Base-by-base conservation (phyloP, 2,797 vertebrate genomes). In the Anolis apletophallus region DNA sequence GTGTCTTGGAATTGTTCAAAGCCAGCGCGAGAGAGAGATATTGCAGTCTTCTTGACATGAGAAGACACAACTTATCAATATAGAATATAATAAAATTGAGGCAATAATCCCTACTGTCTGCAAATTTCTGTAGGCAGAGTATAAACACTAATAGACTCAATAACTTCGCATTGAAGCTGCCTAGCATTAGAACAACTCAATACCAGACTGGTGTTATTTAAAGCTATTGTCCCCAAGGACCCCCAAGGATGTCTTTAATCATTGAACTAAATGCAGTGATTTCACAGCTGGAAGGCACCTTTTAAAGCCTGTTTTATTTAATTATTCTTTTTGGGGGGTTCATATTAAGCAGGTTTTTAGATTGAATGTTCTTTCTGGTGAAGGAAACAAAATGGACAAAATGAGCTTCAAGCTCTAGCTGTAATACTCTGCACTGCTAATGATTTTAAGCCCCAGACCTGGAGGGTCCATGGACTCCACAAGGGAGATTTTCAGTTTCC, bases 241-340 rank as follows among this genome's bases (percentile, higher is more conserved):
- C 91, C 84, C 93, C 82, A 91, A 92, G 92, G 91, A 95, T 94
- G 89, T 94, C 88, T 91, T 95, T 90, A 64, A 91, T 95, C 92
- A 89, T 93, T 94, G 90, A 90, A 91, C 84, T 93, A 94, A 94
- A 94, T 91, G 91, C 91, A 86, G 93, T 93, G 84, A 89, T 91
- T 95, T 94, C 91, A 93, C 93, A 93, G 93, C 92, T 92, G 94
- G 93, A 94, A 95, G 94, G 93, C 88, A 92, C 92, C 94, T 94
- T 94, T 94, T 74, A 0, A 93, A 93, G 93, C 92, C 85, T 92
- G 88, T 84, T 91, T 91, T 88, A 88, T 90, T 95, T 94, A 94
- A 94, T 94, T 90, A 94, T 94, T 93, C 93, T 89, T 93, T 94
- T 93, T 92, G 29, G 40, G 8, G 8, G 21, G 92, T 91, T 94